A percentile compares a stretch with the other conserved stretches of the same genome.
phyloP scores from a whole-genome alignment of 2,797 vertebrate genomes.

The Cephalopachus bancanus region DNA sequence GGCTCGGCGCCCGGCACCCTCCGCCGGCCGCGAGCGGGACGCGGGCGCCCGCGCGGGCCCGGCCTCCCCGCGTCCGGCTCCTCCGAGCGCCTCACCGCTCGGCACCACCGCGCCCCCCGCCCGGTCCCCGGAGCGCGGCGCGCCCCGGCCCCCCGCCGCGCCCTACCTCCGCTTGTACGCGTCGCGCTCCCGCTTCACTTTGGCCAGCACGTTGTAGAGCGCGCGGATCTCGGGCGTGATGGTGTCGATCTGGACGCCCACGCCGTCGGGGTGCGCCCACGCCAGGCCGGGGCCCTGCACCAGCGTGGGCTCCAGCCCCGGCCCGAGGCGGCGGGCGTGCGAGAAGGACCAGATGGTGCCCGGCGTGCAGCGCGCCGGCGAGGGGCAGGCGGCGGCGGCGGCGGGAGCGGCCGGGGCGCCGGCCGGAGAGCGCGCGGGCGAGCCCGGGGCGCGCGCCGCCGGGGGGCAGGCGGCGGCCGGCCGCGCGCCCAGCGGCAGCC shows the following conservation, averaged over 20 bases:
- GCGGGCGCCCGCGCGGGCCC: too few species aligned
- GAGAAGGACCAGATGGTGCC: constrained; percentile 98
- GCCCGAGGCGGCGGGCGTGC: constrained; percentile 92
- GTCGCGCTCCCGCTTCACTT: constrained; percentile 97
- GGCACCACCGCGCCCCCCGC: too few species aligned
- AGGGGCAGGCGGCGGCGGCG: constrained; percentile 82
- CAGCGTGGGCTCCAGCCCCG: constrained; percentile 91
- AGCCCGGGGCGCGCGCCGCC: constrained; percentile 89
- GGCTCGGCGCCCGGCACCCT: too few species aligned
- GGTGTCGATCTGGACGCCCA: constrained; percentile 98
- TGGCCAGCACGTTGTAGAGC: constrained; percentile 98
- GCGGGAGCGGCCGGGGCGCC: constrained; percentile 55
- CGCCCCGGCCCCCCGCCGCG: too few species aligned
- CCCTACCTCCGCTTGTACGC: constrained; percentile 98
- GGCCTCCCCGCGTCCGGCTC: too few species aligned
- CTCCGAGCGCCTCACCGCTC: too few species aligned
- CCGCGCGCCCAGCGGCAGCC: constrained; percentile 72
- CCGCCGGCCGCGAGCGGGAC: too few species aligned
- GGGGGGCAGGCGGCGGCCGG: constrained; percentile 87
- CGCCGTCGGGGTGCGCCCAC: constrained; percentile 96
- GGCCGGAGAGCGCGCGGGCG: constrained; percentile 74
- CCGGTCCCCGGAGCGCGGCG: too few species aligned
- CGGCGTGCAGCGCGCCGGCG: constrained; percentile 92
- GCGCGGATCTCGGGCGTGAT: constrained; percentile 98
- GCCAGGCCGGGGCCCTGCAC: constrained; percentile 95